Conservation (phyloP, 2,113 vertebrate species). For the Microtus oregoni region DNA sequence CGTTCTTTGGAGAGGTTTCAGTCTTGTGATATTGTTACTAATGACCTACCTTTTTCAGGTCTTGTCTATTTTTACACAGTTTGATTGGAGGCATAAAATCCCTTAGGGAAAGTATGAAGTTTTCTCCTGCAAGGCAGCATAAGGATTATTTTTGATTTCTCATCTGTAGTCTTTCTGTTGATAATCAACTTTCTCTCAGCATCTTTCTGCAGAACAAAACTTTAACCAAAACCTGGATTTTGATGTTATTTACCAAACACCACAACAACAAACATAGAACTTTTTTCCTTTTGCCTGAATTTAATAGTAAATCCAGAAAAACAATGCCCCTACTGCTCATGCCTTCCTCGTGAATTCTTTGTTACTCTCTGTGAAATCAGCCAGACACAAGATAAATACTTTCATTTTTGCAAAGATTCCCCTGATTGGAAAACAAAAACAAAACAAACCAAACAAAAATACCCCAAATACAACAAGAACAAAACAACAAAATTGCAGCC, state of each 20-base stretch:
- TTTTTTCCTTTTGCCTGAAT: not conserved
- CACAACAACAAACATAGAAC: not conserved
- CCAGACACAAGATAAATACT: not conserved
- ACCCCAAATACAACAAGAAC: not conserved
- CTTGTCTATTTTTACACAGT: not conserved
- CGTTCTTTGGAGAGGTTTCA: not conserved
- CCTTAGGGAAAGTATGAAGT: not conserved
- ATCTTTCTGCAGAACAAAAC: not conserved
- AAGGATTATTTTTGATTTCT: no score
- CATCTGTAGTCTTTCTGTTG: not conserved
- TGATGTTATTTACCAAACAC: not conserved
- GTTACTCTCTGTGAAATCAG: not conserved
- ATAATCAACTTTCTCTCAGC: not conserved
- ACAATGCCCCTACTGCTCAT: not conserved
- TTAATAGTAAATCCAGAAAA: not conserved
- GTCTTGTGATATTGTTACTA: not conserved
- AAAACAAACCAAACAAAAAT: not conserved
- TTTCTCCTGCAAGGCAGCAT: no score
- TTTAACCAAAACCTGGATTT: accelerated
- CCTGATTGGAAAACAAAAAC: not conserved
- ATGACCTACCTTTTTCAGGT: not conserved
- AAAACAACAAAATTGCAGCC: accelerated
- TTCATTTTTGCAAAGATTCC: not conserved
- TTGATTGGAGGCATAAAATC: not conserved
- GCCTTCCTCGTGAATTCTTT: not conserved